phyloP scores from a whole-genome alignment of 1,140 invertebrate genomes.

The Danaus melanippus region DNA sequence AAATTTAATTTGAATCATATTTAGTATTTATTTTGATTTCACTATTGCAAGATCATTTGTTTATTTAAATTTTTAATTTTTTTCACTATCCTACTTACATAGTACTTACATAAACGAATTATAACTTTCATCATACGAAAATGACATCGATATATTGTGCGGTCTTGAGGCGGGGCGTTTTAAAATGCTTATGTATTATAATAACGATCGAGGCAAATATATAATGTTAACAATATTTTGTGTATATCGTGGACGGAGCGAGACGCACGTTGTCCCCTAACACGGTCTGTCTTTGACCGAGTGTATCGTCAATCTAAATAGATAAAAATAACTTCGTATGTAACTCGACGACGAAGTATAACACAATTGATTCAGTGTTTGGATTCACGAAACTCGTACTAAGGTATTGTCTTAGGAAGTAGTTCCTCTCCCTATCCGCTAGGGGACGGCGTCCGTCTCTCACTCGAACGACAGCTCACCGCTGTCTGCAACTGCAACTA shows the following conservation, averaged over 20 bases:
- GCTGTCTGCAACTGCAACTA: slow-evolving; percentile 38
- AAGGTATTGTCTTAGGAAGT: slow-evolving; percentile 2
- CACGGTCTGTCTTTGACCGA: slow-evolving; percentile 20
- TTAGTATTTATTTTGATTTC: too few relatives aligned
- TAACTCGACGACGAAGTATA: too few relatives aligned
- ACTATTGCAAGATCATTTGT: too few relatives aligned
- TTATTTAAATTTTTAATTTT: too few relatives aligned
- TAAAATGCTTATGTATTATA: slow-evolving; percentile 61
- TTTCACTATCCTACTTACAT: slow-evolving; percentile 17
- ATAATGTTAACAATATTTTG: slow-evolving; percentile 60
- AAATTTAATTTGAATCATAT: too few relatives aligned
- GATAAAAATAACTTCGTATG: too few relatives aligned
- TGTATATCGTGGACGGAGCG: slow-evolving; percentile 47
- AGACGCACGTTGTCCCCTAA: slow-evolving; percentile 41
- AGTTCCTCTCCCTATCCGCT: slow-evolving; percentile 38
- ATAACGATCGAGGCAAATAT: slow-evolving; percentile 49
- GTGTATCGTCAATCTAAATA: too few relatives aligned
- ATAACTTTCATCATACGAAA: slow-evolving; percentile 14
- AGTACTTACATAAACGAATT: slow-evolving; percentile 50
- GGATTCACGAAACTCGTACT: too few relatives aligned
- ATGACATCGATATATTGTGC: slow-evolving; percentile 12
- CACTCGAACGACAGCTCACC: slow-evolving; percentile 15
- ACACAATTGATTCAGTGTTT: too few relatives aligned
- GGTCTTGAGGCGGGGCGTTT: slow-evolving; percentile 23
- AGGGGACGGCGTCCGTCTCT: slow-evolving; percentile 34